Evolutionary conservation across 2,888 invertebrate genomes (phyloP).

Genomic region (Bembecia ichneumoniformis): DNA sequence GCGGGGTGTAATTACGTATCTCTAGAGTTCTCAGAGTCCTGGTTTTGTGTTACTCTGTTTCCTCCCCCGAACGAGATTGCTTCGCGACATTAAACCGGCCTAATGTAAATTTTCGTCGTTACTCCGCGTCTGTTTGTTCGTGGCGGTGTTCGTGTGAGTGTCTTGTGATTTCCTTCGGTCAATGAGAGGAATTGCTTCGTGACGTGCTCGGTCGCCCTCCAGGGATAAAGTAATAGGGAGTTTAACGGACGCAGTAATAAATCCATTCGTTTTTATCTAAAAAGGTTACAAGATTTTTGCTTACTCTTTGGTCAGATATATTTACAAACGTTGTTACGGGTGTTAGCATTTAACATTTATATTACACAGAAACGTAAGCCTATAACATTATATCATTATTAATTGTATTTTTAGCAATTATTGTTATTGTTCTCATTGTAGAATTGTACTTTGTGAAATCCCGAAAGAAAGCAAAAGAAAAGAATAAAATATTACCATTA

Average conservation of each 20-base stretch:
- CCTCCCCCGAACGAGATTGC: slow-evolving; percentile 64
- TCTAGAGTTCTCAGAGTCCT: slow-evolving; percentile 30
- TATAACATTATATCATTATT: too few species aligned
- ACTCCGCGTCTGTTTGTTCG: slow-evolving; percentile 49
- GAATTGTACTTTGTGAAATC: too few species aligned
- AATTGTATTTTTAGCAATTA: too few species aligned
- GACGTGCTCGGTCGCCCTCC: slow-evolving; percentile 18
- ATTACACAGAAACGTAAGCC: too few species aligned
- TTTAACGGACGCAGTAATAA: slow-evolving; percentile 22
- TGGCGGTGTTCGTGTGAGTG: slow-evolving; percentile 23
- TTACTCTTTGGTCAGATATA: neutral
- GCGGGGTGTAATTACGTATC: slow-evolving; percentile 8
- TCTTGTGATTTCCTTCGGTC: slow-evolving; percentile 45
- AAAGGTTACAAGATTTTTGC: neutral
- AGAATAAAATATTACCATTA: too few species aligned
- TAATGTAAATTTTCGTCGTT: slow-evolving; percentile 66
- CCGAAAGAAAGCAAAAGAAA: too few species aligned
- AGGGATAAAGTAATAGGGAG: slow-evolving; percentile 19
- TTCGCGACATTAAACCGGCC: slow-evolving; percentile 64
- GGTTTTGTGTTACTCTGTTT: slow-evolving; percentile 42
- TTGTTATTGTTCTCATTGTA: too few species aligned
- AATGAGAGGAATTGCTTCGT: slow-evolving; percentile 29
- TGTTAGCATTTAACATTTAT: too few species aligned
- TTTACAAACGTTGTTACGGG: too few species aligned
- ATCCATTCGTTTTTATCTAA: slow-evolving; percentile 25